phyloP scores from a whole-genome alignment of 2,888 invertebrate species.

The Altica lythri region DNA sequence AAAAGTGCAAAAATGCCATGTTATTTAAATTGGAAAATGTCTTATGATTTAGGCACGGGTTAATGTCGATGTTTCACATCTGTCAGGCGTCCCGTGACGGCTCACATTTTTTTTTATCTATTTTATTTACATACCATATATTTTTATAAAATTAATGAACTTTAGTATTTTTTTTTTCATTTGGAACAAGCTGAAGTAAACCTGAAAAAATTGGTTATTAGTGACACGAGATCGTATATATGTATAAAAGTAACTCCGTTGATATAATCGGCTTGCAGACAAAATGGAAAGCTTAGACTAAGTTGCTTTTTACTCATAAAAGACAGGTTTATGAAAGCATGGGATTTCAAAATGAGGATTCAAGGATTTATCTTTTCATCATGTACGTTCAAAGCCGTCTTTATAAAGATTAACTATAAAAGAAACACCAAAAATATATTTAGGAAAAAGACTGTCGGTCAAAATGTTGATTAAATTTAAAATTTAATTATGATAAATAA shows the following conservation, averaged over 20 bases:
- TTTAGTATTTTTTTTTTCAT: background rate
- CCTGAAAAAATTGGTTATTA: no score
- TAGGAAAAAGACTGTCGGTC: background rate
- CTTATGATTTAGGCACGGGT: no score
- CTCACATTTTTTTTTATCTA: no score
- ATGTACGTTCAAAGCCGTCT: background rate
- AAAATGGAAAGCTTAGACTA: background rate
- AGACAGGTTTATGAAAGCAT: background rate
- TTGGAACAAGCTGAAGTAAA: background rate
- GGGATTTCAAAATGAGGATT: background rate
- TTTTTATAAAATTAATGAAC: no score
- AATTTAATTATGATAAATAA: background rate
- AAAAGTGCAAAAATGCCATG: no score
- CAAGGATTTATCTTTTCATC: background rate
- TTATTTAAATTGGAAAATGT: no score
- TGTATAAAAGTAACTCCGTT: no score
- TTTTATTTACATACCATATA: no score
- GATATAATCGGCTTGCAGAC: background rate
- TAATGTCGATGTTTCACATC: no score
- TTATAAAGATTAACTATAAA: constrained; percentile 1
- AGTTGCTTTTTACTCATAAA: background rate
- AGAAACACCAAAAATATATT: background rate
- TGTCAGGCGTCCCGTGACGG: no score
- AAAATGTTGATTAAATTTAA: background rate
- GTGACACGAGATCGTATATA: no score